These are phyloP conservation scores for Mesocentrotus franciscanus DNA, from an alignment of 53 echinoderm and acorn worm genomes.

Conservation along the genomic window DNA sequence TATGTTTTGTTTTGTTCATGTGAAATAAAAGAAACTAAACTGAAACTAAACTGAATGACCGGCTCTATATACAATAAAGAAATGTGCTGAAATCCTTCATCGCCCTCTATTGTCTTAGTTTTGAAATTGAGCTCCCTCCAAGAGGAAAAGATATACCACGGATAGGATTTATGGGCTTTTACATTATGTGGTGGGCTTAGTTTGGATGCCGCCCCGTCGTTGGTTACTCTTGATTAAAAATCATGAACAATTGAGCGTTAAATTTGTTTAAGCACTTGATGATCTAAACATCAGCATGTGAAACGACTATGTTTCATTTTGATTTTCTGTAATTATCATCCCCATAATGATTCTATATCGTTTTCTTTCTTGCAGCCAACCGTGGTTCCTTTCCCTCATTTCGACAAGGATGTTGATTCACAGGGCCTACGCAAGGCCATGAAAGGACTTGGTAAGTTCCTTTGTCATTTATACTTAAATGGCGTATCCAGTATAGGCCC, in stretches of 20 bases:
- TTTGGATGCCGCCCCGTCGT: background rate
- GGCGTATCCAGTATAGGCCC: background rate
- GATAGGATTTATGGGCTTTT: background rate
- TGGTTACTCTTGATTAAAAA: background rate
- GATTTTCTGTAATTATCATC: background rate
- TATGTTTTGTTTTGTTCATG: no score
- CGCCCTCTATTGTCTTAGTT: no score
- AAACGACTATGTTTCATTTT: background rate
- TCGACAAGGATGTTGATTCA: conserved; percentile 81
- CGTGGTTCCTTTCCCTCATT: conserved; percentile 66
- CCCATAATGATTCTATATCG: background rate
- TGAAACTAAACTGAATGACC: no score
- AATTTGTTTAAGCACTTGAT: no score
- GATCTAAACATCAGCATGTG: background rate
- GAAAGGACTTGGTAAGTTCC: conserved; percentile 85
- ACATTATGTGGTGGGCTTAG: background rate
- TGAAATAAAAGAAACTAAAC: no score
- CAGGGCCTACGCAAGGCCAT: conserved; percentile 78
- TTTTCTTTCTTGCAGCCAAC: conserved; percentile 72
- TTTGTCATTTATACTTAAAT: background rate
- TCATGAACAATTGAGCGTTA: background rate
- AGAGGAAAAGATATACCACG: background rate
- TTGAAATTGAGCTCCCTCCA: no score
- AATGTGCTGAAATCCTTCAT: no score
- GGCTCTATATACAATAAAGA: no score